Evolutionary conservation across 2,888 invertebrate species (phyloP).

Genomic region (Caenorhabditis sulstoni): DNA sequence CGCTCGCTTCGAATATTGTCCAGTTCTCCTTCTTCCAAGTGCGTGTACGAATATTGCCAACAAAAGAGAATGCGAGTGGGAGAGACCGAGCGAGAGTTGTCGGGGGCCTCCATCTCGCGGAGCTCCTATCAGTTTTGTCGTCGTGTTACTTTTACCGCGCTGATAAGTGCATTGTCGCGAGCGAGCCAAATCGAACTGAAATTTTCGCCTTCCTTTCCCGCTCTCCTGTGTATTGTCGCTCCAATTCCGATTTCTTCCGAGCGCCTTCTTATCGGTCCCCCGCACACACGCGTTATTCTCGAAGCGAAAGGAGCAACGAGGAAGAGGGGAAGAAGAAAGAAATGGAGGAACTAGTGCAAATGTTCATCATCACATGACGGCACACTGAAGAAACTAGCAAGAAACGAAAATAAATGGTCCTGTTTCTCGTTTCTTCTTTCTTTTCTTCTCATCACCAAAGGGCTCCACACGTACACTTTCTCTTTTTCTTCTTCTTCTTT

Average conservation of each 20-base stretch:
- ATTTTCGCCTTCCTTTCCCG: neutral
- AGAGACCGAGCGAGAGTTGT: no score
- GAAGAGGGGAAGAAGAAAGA: slow-evolving; percentile 35
- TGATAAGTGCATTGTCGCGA: slow-evolving; percentile 32
- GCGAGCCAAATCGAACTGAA: slow-evolving; percentile 32
- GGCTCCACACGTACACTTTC: slow-evolving; percentile 35
- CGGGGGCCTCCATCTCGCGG: slow-evolving; percentile 8
- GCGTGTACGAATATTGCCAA: slow-evolving; percentile 8
- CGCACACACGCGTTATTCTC: slow-evolving; percentile 11
- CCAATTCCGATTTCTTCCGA: no score
- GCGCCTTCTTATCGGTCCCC: slow-evolving; percentile 42
- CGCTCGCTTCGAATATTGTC: slow-evolving; percentile 27
- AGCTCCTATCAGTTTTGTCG: slow-evolving; percentile 22
- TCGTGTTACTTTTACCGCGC: slow-evolving; percentile 45
- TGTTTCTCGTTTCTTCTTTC: slow-evolving; percentile 35
- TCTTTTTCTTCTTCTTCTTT: slow-evolving; percentile 13
- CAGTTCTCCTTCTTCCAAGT: slow-evolving; percentile 23
- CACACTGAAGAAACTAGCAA: slow-evolving; percentile 25
- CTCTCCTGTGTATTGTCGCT: neutral
- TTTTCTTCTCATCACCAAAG: slow-evolving; percentile 43
- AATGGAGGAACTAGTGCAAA: slow-evolving; percentile 48
- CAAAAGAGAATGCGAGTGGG: slow-evolving; percentile 17
- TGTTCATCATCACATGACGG: slow-evolving; percentile 52
- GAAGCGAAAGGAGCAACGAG: slow-evolving; percentile 11
- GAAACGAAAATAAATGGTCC: slow-evolving; percentile 58